Evolutionary conservation across 2,113 vertebrate species (phyloP).

Genomic region (Microtus richardsoni): DNA sequence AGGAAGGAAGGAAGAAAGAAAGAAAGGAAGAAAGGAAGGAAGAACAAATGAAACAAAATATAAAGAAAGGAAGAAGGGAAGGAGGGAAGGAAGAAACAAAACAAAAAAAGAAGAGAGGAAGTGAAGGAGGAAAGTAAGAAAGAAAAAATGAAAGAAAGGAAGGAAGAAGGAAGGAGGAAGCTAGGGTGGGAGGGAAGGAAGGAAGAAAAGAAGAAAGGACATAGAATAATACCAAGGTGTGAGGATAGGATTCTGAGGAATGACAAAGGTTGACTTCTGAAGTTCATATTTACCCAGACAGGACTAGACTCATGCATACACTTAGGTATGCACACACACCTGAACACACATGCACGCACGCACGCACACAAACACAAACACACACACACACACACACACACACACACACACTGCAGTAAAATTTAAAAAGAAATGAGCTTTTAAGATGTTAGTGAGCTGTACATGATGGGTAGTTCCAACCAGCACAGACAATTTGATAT

Average conservation of each 20-base stretch:
- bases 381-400: neutral
- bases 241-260: neutral
- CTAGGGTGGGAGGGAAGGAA: neutral
- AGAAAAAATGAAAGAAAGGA: no score
- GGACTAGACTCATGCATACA: neutral
- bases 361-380: neutral
- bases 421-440: neutral
- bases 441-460: neutral
- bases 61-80: accelerated
- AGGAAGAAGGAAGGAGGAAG: no score
- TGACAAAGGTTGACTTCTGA: neutral
- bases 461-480: neutral
- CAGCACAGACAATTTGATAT: neutral
- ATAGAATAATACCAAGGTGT: neutral
- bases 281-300: neutral
- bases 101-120: neutral
- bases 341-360: neutral
- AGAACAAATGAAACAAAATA: no score
- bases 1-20: no score
- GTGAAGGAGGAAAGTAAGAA: no score
- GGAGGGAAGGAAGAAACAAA: neutral
- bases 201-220: no score
- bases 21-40: no score
- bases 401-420: neutral
- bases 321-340: neutral